Evolutionary conservation across 2,797 vertebrate genomes (phyloP).

Genomic region (Dermochelys coriacea): DNA sequence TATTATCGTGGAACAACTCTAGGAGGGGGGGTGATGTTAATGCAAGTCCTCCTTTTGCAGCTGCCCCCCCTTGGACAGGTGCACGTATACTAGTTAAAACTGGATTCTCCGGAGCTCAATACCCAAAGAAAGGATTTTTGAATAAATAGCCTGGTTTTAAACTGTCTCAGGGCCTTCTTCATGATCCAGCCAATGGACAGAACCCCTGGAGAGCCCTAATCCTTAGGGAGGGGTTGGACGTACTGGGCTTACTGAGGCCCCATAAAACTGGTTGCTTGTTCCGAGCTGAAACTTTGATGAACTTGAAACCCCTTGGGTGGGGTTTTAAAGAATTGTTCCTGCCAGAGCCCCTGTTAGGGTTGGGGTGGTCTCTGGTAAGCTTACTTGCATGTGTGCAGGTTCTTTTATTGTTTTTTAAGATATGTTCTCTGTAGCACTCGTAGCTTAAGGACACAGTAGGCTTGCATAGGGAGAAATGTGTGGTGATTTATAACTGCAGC

Average conservation of each 20-base stretch:
- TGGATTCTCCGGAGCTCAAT: not conserved
- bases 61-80: not conserved
- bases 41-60: not conserved
- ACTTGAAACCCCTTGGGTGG: not conserved
- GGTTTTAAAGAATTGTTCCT: not conserved
- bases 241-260: not conserved
- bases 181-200: not conserved
- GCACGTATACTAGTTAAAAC: not conserved
- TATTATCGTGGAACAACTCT: not conserved
- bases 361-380: not conserved
- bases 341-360: not conserved
- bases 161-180: not conserved
- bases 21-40: not conserved
- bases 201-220: not conserved
- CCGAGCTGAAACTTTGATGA: not conserved
- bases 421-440: not conserved
- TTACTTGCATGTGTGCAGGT: not conserved
- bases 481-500: not conserved
- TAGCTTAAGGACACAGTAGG: not conserved
- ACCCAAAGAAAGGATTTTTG: not conserved
- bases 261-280: not conserved
- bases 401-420: not conserved
- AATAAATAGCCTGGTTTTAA: not conserved
- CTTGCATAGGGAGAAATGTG: not conserved
- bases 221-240: not conserved